Base-by-base conservation (phyloP, 2,797 vertebrate genomes). In the Salmo trutta region DNA sequence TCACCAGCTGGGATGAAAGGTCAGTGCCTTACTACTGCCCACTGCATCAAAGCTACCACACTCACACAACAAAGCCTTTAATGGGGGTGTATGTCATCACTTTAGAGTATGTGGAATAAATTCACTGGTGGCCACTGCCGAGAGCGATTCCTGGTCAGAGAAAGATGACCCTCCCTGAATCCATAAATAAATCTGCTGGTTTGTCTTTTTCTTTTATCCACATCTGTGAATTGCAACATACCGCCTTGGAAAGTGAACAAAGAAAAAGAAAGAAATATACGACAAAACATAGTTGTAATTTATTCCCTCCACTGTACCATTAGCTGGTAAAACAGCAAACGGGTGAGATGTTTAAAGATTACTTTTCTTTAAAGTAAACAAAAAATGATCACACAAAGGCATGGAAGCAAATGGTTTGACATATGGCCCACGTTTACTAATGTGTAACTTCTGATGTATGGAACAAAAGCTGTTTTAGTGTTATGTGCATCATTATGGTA, bases 131-230 rank as follows among this genome's bases (percentile, higher is more conserved):
- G 87, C 90, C 90, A 84, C 90, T 90, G 91, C 89, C 89, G 88
- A 88, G 83, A 91, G 90, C 87, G 84, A 81, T 79, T 81, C 75
- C 89, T 89, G 90, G 89, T 90, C 88, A 84, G 75, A 85, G 83
- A 90, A 84, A 86, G 85, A 85, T 88, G 75, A 85, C 64, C 65
- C 73, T 87, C 41, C 64, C 82, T 82, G 83, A 87, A 90, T 90
- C 90, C 92, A 93, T 92, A 94, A 94, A 94, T 94, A 94, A 94
- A 92, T 88, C 84, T 91, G 89, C 89, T 91, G 85, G 89, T 70
- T 67, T 76, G 68, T 74, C 83, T 83, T 90, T 87, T 87, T 80
- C 84, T 91, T 91, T 93, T 88, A 91, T 88, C 90, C 89, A 86
- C 80, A 67, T 82, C 83, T 82, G 83, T 84, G 81, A 84, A 86